phyloP scores from a whole-genome alignment of 2,113 vertebrate genomes.

The Callithrix jacchus region DNA sequence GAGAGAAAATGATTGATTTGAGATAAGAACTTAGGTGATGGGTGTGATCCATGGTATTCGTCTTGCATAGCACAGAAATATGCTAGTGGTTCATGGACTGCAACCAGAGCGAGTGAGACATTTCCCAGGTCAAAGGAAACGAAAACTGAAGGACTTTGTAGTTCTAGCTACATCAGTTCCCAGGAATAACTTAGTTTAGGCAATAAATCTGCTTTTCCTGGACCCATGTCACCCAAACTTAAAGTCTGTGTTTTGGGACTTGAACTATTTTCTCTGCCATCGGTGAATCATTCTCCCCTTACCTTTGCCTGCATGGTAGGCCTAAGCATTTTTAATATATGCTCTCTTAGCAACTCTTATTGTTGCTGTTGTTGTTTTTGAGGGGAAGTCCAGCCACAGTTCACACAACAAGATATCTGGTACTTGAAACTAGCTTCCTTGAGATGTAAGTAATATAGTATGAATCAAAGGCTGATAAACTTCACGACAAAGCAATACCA shows the following conservation, averaged over 20 bases:
- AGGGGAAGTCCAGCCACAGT: background rate
- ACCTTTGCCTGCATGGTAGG: background rate
- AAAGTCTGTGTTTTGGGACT: background rate
- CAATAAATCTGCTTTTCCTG: background rate
- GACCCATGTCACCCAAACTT: background rate
- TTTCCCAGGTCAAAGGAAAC: background rate
- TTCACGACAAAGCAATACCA: background rate
- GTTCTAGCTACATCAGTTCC: background rate
- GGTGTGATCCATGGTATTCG: accelerated
- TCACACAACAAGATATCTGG: background rate
- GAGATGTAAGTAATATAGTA: background rate
- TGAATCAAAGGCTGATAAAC: background rate
- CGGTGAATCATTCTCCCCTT: background rate
- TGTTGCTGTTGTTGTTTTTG: too few relatives aligned
- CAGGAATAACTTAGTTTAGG: background rate
- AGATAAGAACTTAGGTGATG: background rate
- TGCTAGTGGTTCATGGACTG: background rate
- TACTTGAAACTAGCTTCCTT: background rate
- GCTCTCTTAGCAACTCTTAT: background rate
- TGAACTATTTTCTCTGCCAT: background rate
- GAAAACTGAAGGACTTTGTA: background rate
- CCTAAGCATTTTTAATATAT: background rate
- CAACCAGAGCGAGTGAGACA: background rate
- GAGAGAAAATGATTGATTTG: background rate
- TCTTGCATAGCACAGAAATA: background rate